Evolutionary conservation across 2,797 vertebrate species (phyloP), one percentile per base, ranked within the genome.

Genomic region (Tragelaphus oryx): DNA sequence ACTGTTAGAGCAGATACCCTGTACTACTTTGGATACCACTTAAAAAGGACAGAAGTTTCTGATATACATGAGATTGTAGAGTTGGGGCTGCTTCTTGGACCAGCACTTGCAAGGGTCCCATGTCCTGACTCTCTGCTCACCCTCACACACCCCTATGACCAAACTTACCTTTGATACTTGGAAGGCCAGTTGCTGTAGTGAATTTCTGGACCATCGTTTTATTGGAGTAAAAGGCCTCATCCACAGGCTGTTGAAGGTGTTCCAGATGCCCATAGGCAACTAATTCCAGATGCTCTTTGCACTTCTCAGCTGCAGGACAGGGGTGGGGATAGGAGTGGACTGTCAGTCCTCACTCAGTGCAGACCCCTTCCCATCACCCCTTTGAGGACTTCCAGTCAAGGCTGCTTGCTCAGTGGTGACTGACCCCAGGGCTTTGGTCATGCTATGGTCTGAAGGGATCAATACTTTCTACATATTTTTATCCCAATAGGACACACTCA

Each of bases 161-260:
- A 89, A 10, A 41, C 60, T 55, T 13, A 96, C 95, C 91, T 93
- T 22, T 22, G 37, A 37, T 57, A 71, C 44, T 90, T 80, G 60
- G 24, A 48, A 1, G 5, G 24, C 28, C 1, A 71, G 1, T 22
- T 95, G 24, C 10, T 57, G 0, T 4, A 22, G 2, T 6, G 81
- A 0, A 1, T 57, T 1, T 11, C 57, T 14, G 13, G 71, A 28
- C 9, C 4, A 3, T 0, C 9, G 17, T 1, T n/a, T 6, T 2
- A 28, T 2, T 2, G 59, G 28, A 54, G 88, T 44, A 0, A 5
- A 59, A 22, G 24, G 0, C 2, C 11, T 17, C 6, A 22, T 26
- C 2, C 7, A 2, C 1, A n/a, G 30, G 12, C 10, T 0, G 10
- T 75, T 9, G 18, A 18, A 44, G 2, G 22, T 18, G 0, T 12